Evolutionary conservation across 2,113 vertebrate species (phyloP), one percentile per base, ranked within the genome.

Genomic region (Micronycteris hirsuta): DNA sequence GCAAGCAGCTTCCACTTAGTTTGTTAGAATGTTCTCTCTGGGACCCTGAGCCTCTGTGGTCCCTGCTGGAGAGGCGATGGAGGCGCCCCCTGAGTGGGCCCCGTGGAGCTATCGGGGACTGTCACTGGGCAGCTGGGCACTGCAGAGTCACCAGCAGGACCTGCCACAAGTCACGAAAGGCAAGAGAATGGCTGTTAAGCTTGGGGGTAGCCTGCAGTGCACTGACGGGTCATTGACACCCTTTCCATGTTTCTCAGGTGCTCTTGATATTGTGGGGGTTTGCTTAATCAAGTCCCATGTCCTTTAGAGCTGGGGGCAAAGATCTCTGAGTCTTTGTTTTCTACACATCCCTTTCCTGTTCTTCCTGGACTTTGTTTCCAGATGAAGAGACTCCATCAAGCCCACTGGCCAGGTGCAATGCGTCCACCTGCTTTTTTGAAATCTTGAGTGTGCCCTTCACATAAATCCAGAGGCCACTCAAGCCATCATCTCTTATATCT

Each of bases 311-410:
- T 36, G 43, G 8, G 8, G n/a, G 33, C 38, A 31, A 45, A n/a
- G n/a, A n/a, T n/a, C 13, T 1, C 8, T 0, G 4, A 36, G 17
- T 41, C 36, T 14, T n/a, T 0, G 26, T 17, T 67, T 56, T 45
- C 20, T 36, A 2, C 15, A 0, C 19, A 2, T 11, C 5, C 36
- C 65, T 36, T 36, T 63, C 26, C 15, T 36, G 6, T 52, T 36
- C 31, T 12, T 63, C 10, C 14, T 0, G 19, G n/a, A 17, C 38
- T n/a, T 92, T 61, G 22, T 17, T 45, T 93, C n/a, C 22, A 45
- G 31, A 11, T 2, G 52, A 36, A 82, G 12, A 77, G 33, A 38
- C 19, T 16, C 0, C 3, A 1, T 54, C 7, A 22, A 47, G 33
- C 10, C 10, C 22, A 3, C 15, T 3, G 52, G 20, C 12, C 28